Percentiles rank a stretch among this genome's conserved stretches.
Evolutionary conservation across 2,113 vertebrate species (phyloP).

Genomic region (Xyliphius kryptos): DNA sequence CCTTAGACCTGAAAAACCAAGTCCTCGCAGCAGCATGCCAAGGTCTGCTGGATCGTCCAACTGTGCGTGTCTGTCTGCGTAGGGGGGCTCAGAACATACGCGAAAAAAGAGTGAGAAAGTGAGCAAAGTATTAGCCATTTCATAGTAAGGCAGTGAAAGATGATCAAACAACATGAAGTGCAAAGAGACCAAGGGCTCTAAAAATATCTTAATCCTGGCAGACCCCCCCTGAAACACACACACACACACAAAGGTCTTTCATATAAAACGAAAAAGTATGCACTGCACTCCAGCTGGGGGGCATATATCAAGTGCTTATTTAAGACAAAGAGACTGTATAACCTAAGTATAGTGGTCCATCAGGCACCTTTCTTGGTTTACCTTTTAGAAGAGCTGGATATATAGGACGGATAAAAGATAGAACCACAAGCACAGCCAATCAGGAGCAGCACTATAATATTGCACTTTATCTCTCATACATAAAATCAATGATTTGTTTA

Average conservation of each 20-base stretch:
- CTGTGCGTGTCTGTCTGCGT: constrained; percentile 23
- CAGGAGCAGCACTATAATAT: constrained; percentile 25
- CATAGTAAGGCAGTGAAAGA: constrained; percentile 32
- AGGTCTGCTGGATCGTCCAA: constrained; percentile 22
- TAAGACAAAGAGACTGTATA: constrained; percentile 34
- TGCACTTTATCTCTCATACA: constrained; percentile 35
- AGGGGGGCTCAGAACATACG: constrained; percentile 28
- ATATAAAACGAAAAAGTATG: constrained; percentile 43
- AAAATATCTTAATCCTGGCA: constrained; percentile 36
- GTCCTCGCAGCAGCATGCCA: constrained; percentile 22
- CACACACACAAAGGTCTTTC: constrained; percentile 20
- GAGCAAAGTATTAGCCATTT: constrained; percentile 22
- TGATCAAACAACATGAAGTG: constrained; percentile 47
- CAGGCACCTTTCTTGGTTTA: constrained; percentile 23
- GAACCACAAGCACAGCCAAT: constrained; percentile 18
- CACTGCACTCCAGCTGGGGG: constrained; percentile 27
- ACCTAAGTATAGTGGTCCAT: constrained; percentile 23
- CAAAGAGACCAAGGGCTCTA: constrained; percentile 33
- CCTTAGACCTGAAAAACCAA: constrained; percentile 30
- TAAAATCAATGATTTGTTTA: constrained; percentile 57
- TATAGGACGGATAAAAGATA: constrained; percentile 43
- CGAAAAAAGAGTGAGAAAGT: constrained; percentile 8
- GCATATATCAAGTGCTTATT: constrained; percentile 6
- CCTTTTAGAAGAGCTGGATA: constrained; percentile 57
- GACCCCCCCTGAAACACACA: constrained; percentile 19